Evolutionary conservation across 2,888 invertebrate species (phyloP), one percentile per base, ranked within the genome.

Genomic region (Xanthostigma xanthostigma): DNA sequence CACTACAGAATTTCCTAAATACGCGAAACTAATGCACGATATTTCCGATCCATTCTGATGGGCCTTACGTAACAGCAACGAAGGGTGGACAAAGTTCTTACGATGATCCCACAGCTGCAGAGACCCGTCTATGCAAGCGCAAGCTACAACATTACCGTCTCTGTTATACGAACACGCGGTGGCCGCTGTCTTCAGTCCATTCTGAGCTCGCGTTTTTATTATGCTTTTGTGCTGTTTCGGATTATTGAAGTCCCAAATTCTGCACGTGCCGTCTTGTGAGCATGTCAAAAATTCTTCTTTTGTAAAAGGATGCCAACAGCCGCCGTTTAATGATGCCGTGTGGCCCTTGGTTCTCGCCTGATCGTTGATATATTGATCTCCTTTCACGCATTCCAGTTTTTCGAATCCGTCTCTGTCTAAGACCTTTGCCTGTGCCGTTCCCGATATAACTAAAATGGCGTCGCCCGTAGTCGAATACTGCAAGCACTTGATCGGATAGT

Each of bases 41-140:
- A 91, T 87, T 62, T 93, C 94, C 0, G 75, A 71, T 3, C 85
- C 84, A 54, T 76, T 78, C 48, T 76, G 73, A 66, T 97, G 96
- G 0, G 91, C 93, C 48, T 77, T 80, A 46, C 92, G 71, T 0
- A 89, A 71, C 12, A 88, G 70, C 51, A 81, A 73, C 0, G 86
- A 76, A 0, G 93, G 90, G 59, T 92, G 93, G 0, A 96, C 95
- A 60, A 83, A 92, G 62, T 82, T 84, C 61, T 85, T 90, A 34
- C 94, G 76, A 45, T 91, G 85, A 62, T 98, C 97, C 97, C 98
- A 98, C 70, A 96, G 82, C 66, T 97, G 97, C 47, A 96, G 78
- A 0, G 91, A 92, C 0, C 98, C 98, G 66, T 99, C 98, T 41
- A 77, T 78, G 62, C 97, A 96, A 0, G 87, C 97, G 49, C 90